Evolutionary conservation across 2,888 invertebrate species (phyloP).

Genomic region (Pollenia labialis): DNA sequence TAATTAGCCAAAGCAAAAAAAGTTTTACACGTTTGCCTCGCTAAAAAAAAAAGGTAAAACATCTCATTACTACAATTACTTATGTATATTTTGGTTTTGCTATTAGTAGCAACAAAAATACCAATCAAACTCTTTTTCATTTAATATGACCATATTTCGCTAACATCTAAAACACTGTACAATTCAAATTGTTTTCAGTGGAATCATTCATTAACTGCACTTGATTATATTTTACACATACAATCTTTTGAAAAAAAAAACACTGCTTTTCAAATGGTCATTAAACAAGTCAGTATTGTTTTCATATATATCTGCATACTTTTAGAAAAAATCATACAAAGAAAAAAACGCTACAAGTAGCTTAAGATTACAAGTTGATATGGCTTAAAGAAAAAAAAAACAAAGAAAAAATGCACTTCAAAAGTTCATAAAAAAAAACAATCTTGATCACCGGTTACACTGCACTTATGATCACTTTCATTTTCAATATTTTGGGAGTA

Average conservation of each 20-base stretch:
- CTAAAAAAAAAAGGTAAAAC: too few relatives aligned
- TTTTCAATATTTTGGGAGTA: conserved; percentile 64
- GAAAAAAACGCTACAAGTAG: neutral
- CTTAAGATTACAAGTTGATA: conserved; percentile 35
- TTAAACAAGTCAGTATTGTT: conserved; percentile 41
- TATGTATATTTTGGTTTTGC: too few relatives aligned
- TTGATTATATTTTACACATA: conserved; percentile 26
- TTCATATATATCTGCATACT: conserved; percentile 7
- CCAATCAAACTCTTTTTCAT: neutral
- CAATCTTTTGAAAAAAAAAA: too few relatives aligned
- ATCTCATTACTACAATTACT: too few relatives aligned
- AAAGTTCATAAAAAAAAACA: conserved; percentile 25
- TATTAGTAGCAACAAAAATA: neutral
- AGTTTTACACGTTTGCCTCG: too few relatives aligned
- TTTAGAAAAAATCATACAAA: conserved; percentile 3
- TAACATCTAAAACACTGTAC: conserved; percentile 13
- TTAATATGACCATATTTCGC: conserved; percentile 9
- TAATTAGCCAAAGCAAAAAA: too few relatives aligned
- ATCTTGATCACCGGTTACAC: conserved; percentile 53
- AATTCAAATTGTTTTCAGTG: conserved; percentile 32
- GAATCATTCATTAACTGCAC: conserved; percentile 45
- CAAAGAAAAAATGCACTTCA: conserved; percentile 10
- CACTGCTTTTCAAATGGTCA: conserved; percentile 34
- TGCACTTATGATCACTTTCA: conserved; percentile 54
- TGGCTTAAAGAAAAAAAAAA: conserved; percentile 5